These are phyloP conservation scores for Esox masquinongy DNA, from an alignment of 2,797 vertebrate genomes.

Conservation along the genomic window DNA sequence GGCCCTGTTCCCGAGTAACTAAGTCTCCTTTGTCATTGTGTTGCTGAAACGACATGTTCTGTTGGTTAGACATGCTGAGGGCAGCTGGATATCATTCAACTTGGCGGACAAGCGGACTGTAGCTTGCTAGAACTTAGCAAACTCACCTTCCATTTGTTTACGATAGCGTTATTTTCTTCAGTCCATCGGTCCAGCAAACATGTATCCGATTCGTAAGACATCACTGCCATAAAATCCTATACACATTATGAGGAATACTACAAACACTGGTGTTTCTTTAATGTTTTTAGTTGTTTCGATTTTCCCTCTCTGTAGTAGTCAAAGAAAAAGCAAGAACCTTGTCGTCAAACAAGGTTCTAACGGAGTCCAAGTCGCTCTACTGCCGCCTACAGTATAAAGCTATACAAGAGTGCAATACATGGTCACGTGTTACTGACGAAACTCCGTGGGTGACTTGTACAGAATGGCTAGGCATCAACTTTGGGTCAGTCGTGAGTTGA, in stretches of 20 bases:
- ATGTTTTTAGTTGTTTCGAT: constrained; percentile 33
- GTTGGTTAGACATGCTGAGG: background rate
- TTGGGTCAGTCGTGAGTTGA: too few species aligned
- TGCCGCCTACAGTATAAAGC: constrained; percentile 42
- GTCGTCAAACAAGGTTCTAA: background rate
- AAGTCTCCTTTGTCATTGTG: constrained; percentile 25
- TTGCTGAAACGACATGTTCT: constrained; percentile 52
- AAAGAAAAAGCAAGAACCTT: constrained; percentile 35
- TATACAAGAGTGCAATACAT: background rate
- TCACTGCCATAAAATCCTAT: background rate
- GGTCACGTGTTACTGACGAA: too few species aligned
- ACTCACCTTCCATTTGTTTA: constrained; percentile 58
- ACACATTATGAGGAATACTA: background rate
- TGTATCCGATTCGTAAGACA: background rate
- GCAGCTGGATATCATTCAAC: too few species aligned
- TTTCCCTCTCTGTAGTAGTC: constrained; percentile 49
- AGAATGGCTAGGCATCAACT: too few species aligned
- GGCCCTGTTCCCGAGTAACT: constrained; percentile 25
- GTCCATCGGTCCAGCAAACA: constrained; percentile 44
- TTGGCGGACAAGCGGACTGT: too few species aligned
- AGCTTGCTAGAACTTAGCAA: background rate
- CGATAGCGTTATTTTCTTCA: constrained; percentile 65
- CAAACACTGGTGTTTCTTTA: constrained; percentile 17
- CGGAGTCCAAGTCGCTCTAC: constrained; percentile 8
- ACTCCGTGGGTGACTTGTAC: too few species aligned